Percentiles rank a stretch among this genome's conserved stretches.
Conservation (phyloP, 2,113 vertebrate genomes). For the Apus apus region DNA sequence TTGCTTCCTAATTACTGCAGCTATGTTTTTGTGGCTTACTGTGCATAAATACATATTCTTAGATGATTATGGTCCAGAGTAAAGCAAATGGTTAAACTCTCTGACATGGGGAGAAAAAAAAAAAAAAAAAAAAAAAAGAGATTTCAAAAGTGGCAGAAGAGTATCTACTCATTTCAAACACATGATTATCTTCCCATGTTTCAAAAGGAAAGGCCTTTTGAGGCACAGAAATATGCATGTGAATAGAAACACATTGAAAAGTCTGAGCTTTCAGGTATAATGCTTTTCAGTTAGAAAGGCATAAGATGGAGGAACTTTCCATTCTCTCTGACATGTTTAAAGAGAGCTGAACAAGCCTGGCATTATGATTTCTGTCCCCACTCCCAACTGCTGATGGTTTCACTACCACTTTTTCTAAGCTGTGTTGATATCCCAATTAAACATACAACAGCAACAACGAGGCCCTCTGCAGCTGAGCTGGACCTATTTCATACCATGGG, state of each 20-base stretch:
- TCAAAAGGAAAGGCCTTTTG: slow-evolving; percentile 69
- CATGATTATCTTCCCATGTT: slow-evolving; percentile 66
- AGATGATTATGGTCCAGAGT: not conserved
- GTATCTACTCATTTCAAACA: slow-evolving; percentile 72
- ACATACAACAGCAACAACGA: not conserved
- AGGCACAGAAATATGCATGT: slow-evolving; percentile 69
- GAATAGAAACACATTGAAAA: slow-evolving; percentile 58
- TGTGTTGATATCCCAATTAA: not conserved
- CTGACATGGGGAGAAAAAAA: not conserved
- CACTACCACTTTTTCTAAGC: not conserved
- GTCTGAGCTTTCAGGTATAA: slow-evolving; percentile 67
- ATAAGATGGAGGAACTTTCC: not conserved
- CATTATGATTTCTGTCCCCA: not conserved
- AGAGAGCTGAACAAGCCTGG: not conserved
- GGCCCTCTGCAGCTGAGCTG: not conserved
- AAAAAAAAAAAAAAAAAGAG: not conserved
- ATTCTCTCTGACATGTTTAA: not conserved
- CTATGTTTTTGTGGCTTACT: not conserved
- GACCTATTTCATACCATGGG: not conserved
- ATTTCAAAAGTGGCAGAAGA: slow-evolving; percentile 65
- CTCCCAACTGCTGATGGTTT: not conserved
- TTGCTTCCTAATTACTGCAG: not conserved
- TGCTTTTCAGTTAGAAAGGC: slow-evolving; percentile 27
- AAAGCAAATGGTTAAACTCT: slow-evolving; percentile 66
- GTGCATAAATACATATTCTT: not conserved